Base-by-base conservation (phyloP, 1,140 invertebrate species). In the Euschistus heros region DNA sequence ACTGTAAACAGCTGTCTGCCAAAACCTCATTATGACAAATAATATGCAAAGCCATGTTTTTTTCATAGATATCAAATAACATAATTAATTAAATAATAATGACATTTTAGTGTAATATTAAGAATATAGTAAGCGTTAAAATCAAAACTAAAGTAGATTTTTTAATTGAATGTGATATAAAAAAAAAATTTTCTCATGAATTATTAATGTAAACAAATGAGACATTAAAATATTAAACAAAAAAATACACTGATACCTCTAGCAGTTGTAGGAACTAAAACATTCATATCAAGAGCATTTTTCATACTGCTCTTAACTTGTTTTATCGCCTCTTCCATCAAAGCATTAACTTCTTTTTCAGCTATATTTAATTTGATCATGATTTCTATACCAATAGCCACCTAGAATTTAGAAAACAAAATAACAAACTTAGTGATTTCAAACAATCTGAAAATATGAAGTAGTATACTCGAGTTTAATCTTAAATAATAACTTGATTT, bases 281-380 rank as follows among this genome's bases (percentile, higher is more conserved):
- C 70, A 42, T 77, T 77, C 2, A 83, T 76, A 70, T 86, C 81
- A 50, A 87, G 74, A 59, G 83, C 79, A 52, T 77, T 74, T 73
- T 80, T 79, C 22, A 86, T 77, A 69, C 78, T 77, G 69, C 79
- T 78, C 62, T 81, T 75, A 37, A 87, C 78, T 68, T 81, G 80
- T 17, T 75, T 74, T 52, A 83, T 73, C 44, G 80, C 77, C 33
- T 78, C 73, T 63, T 80, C 76, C 37, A 85, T 72, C 6, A 82
- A 76, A 64, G 76, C 78, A 42, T 85, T 78, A 27, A 87, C 74
- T 27, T 80, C 82, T 65, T 73, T 70, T 37, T 79, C 75, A 66
- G 88, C 75, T 65, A 78, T 80, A 26, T 81, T 81, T 26, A 90
- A 72, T 76, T 87, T 87, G 70, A 85, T 79, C 73, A 87, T 88